Base-by-base conservation (phyloP, 2,888 invertebrate genomes). In the Parnassius apollo region DNA sequence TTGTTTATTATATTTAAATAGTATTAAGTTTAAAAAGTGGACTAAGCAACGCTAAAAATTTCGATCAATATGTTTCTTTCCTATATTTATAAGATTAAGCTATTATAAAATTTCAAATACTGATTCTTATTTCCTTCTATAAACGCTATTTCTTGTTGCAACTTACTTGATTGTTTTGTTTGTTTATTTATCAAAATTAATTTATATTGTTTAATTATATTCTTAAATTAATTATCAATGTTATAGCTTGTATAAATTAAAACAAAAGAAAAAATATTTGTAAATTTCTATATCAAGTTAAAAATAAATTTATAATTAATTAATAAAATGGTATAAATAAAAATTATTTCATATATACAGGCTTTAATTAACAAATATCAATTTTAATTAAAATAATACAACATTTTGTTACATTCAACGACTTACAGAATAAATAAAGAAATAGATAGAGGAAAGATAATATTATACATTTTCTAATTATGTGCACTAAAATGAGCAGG, bases 41-140 rank as follows among this genome's bases (percentile, higher is more conserved):
- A 13, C 13, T 13, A 13, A 49, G 13, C 7, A 46, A 46, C 4
- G 13, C 9, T 2, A 13, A 49, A 9, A 2, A 49, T 46, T 46
- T 46, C 4, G 11, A 12, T 1, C 4, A 46, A 9, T 13, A 49
- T 49, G 49, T 49, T 13, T 13, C 3, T 13, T n/a, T 49, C 9
- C 35, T 35, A 8, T 3, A 9, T 49, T 49, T 13, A 18, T 13
- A 13, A 46, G 12, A 12, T 46, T 46, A n/a, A 10, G 11, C 46
- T 7, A 46, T 46, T 46, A n/a, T 35, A 35, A 35, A 35, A 35
- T 35, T 35, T 7, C 35, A 11, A 46, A 3, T 11, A n/a, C 45
- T 57, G 1, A 44, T 18, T 59, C 51, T n/a, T 44, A 44, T 58
- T 51, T 52, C 58, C 25, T 25, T 59, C 58, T 52, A 45, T 18